Percentiles rank a stretch among this genome's conserved stretches.
phyloP scores from a whole-genome alignment of 2,888 invertebrate species.

The Pristionchus maxplancki region DNA sequence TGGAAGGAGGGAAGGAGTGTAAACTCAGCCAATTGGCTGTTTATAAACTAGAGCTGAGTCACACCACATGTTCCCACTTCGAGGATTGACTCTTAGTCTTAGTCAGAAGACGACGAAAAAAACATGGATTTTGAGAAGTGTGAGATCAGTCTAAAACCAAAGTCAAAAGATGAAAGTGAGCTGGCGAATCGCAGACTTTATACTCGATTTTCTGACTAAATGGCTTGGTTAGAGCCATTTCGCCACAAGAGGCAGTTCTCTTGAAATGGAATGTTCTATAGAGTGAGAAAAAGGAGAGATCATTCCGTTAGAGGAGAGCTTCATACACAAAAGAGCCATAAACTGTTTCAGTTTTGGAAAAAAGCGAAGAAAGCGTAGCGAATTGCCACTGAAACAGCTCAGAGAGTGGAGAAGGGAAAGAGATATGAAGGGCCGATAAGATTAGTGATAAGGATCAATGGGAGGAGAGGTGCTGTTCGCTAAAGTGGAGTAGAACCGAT shows the following conservation, averaged over 20 bases:
- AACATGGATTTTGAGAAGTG: background rate
- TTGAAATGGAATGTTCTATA: background rate
- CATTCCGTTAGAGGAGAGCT: background rate
- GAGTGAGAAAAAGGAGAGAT: background rate
- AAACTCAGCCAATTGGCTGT: background rate
- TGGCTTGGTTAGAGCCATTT: background rate
- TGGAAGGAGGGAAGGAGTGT: background rate
- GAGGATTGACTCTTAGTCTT: background rate
- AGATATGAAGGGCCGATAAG: constrained; percentile 8
- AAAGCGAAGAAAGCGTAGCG: background rate
- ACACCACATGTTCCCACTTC: background rate
- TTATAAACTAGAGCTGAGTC: constrained; percentile 38
- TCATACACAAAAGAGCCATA: background rate
- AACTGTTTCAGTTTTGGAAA: background rate
- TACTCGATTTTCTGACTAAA: background rate
- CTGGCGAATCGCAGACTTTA: background rate
- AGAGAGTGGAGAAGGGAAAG: background rate
- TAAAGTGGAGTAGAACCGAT: constrained; percentile 39
- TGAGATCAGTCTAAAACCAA: background rate
- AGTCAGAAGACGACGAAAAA: constrained; percentile 16
- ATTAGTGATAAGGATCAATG: background rate
- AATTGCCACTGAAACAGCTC: background rate
- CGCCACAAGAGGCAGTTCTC: background rate
- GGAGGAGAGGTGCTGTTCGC: background rate
- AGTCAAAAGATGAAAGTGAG: background rate